phyloP scores from a whole-genome alignment of 23 tunicate species.

The Corella eumyota region DNA sequence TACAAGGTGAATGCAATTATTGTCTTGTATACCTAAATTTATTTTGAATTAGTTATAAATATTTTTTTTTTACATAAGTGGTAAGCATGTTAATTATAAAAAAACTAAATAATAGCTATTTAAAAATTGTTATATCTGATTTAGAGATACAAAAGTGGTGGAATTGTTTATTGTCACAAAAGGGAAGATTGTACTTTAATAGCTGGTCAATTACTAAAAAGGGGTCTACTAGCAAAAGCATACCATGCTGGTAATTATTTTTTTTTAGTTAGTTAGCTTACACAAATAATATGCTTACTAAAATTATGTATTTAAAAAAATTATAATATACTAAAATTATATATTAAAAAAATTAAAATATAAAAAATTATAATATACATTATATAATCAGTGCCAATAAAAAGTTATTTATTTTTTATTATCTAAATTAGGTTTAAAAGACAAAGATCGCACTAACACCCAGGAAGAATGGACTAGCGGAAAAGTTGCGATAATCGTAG shows the following conservation, averaged over 20 bases:
- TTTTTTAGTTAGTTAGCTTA: too few relatives aligned
- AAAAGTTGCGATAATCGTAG: constrained; percentile 80
- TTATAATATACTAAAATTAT: too few relatives aligned
- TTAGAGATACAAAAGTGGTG: constrained; percentile 54
- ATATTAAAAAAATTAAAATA: too few relatives aligned
- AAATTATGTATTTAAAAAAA: too few relatives aligned
- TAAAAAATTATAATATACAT: too few relatives aligned
- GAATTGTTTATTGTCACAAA: constrained; percentile 87
- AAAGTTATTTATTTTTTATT: not conserved
- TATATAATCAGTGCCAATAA: too few relatives aligned
- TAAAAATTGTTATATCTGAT: too few relatives aligned
- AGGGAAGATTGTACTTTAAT: constrained; percentile 78
- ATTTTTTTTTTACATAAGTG: too few relatives aligned
- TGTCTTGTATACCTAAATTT: not conserved
- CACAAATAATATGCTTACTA: too few relatives aligned
- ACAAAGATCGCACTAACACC: constrained; percentile 47
- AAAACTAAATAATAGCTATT: too few relatives aligned
- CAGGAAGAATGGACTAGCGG: constrained; percentile 92
- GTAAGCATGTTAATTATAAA: too few relatives aligned
- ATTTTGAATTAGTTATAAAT: not conserved
- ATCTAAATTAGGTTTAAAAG: constrained; percentile 26
- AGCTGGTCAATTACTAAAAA: constrained; percentile 40
- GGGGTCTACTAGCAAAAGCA: constrained; percentile 71
- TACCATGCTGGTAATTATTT: constrained; percentile 95
- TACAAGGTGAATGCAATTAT: too few relatives aligned